Base-by-base conservation (phyloP, 2,888 invertebrate species). In the Blomia tropicalis region DNA sequence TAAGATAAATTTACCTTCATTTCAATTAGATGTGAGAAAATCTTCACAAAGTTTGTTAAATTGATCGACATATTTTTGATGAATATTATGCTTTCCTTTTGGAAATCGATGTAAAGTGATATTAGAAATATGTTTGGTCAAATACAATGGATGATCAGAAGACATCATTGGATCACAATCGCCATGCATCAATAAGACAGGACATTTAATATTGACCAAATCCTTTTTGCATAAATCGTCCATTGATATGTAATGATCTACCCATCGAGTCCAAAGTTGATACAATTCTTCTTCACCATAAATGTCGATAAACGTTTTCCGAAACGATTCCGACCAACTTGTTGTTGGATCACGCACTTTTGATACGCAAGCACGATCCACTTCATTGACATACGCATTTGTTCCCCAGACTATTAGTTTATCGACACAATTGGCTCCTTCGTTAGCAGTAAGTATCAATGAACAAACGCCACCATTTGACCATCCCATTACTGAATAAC, bases 51-150 rank as follows among this genome's bases (percentile, higher is more conserved):
- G 72, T 66, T 78, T 76, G 72, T 89, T 88, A 70, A 91, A 90
- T 71, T 87, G 83, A 27, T 84, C 80, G 0, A 84, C 79, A 72
- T 84, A 88, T 67, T 80, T 78, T 59, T 89, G 72, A 72, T 91
- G 90, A 29, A 90, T 78, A 71, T 90, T 88, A 73, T 91, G 91
- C 69, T 86, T 87, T 5, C 89, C 90, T 7, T 87, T 82, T 1
- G 84, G 83, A 70, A 87, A 85, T 30, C 82, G 76, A 69, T 83
- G 77, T 72, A 75, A 87, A 87, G 77, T 80, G 22, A 84, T 80
- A 36, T 78, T 75, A 64, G 75, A 73, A 59, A 89, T 85, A 69
- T 83, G 77, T 17, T 81, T 76, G 59, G 80, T 77, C 23, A 91
- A 75, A 75, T 83, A 83, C 1, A 81, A 77, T 0, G 83, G 79